A percentile compares a stretch with the other conserved stretches of the same genome.
Conservation (phyloP, 2,113 vertebrate genomes). For the Prochilodus magdalenae region DNA sequence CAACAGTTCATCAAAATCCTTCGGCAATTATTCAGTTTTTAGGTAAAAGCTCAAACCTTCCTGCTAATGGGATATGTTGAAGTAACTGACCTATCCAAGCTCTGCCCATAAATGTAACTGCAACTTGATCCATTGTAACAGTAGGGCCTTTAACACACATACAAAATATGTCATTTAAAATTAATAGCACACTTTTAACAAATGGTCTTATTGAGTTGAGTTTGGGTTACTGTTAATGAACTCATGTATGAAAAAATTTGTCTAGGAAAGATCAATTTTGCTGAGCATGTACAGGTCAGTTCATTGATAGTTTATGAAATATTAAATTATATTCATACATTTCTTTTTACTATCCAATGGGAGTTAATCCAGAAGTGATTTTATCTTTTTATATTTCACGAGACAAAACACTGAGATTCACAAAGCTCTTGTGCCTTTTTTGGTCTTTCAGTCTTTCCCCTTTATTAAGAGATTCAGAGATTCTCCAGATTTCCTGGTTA, state of each 20-base stretch:
- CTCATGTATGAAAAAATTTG: too few species aligned
- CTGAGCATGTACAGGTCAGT: too few species aligned
- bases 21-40: slow-evolving; percentile 85
- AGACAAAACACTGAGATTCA: slow-evolving; percentile 11
- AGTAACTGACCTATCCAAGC: background rate
- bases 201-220: too few species aligned
- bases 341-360: background rate
- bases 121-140: background rate
- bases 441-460: slow-evolving; percentile 16
- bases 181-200: too few species aligned
- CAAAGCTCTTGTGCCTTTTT: slow-evolving; percentile 29
- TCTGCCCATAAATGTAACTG: background rate
- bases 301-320: background rate
- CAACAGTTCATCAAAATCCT: slow-evolving; percentile 66
- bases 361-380: background rate
- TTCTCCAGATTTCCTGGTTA: slow-evolving; percentile 59
- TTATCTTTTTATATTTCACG: slow-evolving; percentile 1
- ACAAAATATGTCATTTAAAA: too few species aligned
- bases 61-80: background rate
- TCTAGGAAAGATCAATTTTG: too few species aligned
- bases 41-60: slow-evolving; percentile 77
- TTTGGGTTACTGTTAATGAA: too few species aligned
- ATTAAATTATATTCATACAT: background rate
- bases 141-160: too few species aligned
- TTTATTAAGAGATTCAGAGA: slow-evolving; percentile 54